Percentiles rank a stretch among this genome's conserved stretches.
These are phyloP conservation scores for Mystacides longicornis DNA, from an alignment of 2,888 invertebrate genomes.

Conservation along the genomic window DNA sequence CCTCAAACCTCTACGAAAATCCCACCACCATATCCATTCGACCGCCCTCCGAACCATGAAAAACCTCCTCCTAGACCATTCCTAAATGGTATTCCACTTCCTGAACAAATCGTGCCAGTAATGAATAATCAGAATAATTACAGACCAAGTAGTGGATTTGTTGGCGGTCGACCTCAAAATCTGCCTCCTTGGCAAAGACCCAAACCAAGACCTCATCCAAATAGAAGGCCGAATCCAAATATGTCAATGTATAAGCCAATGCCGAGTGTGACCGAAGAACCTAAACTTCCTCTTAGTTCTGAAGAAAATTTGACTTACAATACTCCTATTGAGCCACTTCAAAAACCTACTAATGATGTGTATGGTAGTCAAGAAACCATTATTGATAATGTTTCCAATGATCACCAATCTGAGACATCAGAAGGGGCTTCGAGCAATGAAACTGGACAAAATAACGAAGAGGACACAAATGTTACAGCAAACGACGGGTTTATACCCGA, in stretches of 20 bases:
- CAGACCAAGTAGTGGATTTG: conserved; percentile 39
- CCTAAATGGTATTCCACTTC: conserved; percentile 61
- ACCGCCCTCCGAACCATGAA: conserved; percentile 51
- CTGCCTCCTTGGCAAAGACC: conserved; percentile 59
- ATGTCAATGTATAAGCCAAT: conserved; percentile 58
- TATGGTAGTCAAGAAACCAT: conserved; percentile 7
- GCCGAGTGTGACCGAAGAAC: conserved; percentile 42
- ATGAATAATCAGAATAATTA: conserved; percentile 38
- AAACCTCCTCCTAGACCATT: conserved; percentile 49
- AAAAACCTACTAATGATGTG: conserved; percentile 11
- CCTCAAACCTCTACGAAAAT: conserved; percentile 44
- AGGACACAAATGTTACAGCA: conserved; percentile 20
- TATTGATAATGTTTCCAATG: conserved; percentile 18
- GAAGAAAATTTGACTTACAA: conserved; percentile 31
- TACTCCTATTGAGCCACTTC: conserved; percentile 10
- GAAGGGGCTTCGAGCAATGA: conserved; percentile 28
- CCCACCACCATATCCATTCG: conserved; percentile 69
- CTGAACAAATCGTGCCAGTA: conserved; percentile 66
- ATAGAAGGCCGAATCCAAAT: conserved; percentile 46
- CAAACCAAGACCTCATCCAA: conserved; percentile 46
- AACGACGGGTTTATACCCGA: conserved; percentile 20
- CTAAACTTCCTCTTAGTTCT: conserved; percentile 24
- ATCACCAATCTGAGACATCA: conserved; percentile 36
- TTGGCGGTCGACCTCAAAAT: conserved; percentile 46
- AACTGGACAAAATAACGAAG: conserved; percentile 20